Base-by-base conservation (phyloP, 53 echinoderm and acorn worm genomes). In the Holothuria scabra region DNA sequence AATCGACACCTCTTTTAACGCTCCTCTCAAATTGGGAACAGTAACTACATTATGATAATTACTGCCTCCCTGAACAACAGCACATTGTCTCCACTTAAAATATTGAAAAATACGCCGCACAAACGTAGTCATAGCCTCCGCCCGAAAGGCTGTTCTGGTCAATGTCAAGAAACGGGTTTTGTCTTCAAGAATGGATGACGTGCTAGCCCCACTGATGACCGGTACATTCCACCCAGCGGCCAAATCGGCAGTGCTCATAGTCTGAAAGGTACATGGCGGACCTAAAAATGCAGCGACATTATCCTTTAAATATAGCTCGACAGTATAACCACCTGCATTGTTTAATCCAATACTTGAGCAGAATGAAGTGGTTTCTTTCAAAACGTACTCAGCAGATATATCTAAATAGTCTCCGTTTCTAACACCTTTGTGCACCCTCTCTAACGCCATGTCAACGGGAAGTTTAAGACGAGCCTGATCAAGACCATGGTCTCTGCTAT, bases 211-310 rank as follows among this genome's bases (percentile, higher is more conserved):
- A 1, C 79, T 46, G 9, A 92, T 6, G 29, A 89, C 71, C 25
- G 92, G 92, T 2, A 92, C 66, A 56, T 92, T 89, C 92, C 89
- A 92, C 68, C 60, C 76, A 14, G 82, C 80, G 3, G 89, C 92
- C 29, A 92, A 61, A 57, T 89, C 92, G 26, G 67, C 89, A 16
- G 89, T 59, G 12, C 75, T 25, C 19, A 23, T 44, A 56, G 70
- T 92, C 7, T 89, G 83, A 52, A 37, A 29, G 67, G 81, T 85
- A 25, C 76, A 67, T 1, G 86, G 59, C 1, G 92, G 86, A 8
- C 92, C 89, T 7, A 92, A 20, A 56, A 89, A 92, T 1, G 69
- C 91, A 25, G 84, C 80, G 31, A 88, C 52, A 0, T 41, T 22
- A 59, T 79, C 3, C 1, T 16, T 1, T 4, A 13, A 23, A 5